These are phyloP conservation scores for Hesperophylax magnus DNA, from an alignment of 1,140 invertebrate species.

Conservation along the genomic window DNA sequence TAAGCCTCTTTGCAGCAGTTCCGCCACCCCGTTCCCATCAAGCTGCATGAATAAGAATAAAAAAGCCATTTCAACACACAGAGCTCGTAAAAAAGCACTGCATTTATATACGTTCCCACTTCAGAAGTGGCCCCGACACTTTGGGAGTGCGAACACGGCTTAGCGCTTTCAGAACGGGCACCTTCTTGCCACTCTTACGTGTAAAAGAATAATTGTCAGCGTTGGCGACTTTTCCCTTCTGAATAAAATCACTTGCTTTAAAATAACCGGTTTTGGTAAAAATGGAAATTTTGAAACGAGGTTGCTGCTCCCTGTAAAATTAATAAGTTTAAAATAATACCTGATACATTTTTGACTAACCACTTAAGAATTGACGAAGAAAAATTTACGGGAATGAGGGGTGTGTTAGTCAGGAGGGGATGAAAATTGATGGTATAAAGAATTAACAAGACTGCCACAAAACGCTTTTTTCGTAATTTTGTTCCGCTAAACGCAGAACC, in stretches of 20 bases:
- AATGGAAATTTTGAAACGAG: too few species aligned
- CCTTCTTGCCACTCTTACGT: constrained; percentile 17
- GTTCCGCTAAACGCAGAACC: background rate
- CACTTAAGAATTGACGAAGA: too few species aligned
- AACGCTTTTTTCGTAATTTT: too few species aligned
- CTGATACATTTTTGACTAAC: too few species aligned
- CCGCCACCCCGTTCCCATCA: background rate
- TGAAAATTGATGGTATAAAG: too few species aligned
- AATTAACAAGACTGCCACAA: too few species aligned
- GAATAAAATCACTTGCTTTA: background rate
- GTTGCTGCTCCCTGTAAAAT: too few species aligned
- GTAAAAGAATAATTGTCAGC: background rate
- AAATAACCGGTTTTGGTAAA: background rate
- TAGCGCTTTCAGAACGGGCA: background rate
- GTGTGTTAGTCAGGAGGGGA: too few species aligned
- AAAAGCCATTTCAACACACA: background rate
- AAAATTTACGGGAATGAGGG: too few species aligned
- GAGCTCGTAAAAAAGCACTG: background rate
- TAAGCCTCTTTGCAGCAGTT: constrained; percentile 37
- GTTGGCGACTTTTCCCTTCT: background rate
- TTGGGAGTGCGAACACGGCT: constrained; percentile 5
- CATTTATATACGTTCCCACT: background rate
- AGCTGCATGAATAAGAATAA: background rate
- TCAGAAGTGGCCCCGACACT: constrained; percentile 6
- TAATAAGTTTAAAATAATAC: too few species aligned